A percentile compares a stretch with the other conserved stretches of the same genome.
Evolutionary conservation across 2,888 invertebrate species (phyloP).

Genomic region (Pasiphila rectangulata): DNA sequence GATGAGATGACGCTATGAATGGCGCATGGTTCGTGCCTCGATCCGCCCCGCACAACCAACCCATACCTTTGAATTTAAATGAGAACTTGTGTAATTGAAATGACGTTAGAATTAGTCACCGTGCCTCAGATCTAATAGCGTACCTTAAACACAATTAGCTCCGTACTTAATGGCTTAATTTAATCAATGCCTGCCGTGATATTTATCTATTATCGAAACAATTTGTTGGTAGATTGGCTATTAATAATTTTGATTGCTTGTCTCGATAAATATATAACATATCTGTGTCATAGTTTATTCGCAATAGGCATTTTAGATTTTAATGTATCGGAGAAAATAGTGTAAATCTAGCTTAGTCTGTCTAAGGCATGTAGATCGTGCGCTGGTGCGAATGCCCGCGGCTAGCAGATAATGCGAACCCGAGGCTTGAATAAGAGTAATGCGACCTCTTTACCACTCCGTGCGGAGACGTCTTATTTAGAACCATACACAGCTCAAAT

Average conservation of each 20-base stretch:
- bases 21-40: slow-evolving; percentile 62
- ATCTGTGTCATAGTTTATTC: slow-evolving; percentile 8
- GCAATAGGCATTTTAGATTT: slow-evolving; percentile 4
- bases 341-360: slow-evolving; percentile 9
- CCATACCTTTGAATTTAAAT: slow-evolving; percentile 69
- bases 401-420: slow-evolving; percentile 67
- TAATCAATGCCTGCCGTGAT: slow-evolving; percentile 24
- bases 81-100: slow-evolving; percentile 67
- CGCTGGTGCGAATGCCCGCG: slow-evolving; percentile 53
- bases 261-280: slow-evolving; percentile 16
- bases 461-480: slow-evolving; percentile 77
- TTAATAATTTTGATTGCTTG: slow-evolving; percentile 24
- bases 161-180: slow-evolving; percentile 33
- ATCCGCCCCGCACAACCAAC: slow-evolving; percentile 63
- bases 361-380: slow-evolving; percentile 33
- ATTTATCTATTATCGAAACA: slow-evolving; percentile 22
- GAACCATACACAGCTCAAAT: slow-evolving; percentile 70
- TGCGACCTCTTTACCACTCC: slow-evolving; percentile 71
- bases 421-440: slow-evolving; percentile 70
- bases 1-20: slow-evolving; percentile 61
- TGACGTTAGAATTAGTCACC: slow-evolving; percentile 54
- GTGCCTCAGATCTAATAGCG: slow-evolving; percentile 30
- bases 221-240: slow-evolving; percentile 18
- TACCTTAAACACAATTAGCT: slow-evolving; percentile 29
- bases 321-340: slow-evolving; percentile 7